Percentiles rank a stretch among this genome's conserved stretches.
Evolutionary conservation across 2,888 invertebrate species (phyloP).

Genomic region (Ypsolopha sequella): DNA sequence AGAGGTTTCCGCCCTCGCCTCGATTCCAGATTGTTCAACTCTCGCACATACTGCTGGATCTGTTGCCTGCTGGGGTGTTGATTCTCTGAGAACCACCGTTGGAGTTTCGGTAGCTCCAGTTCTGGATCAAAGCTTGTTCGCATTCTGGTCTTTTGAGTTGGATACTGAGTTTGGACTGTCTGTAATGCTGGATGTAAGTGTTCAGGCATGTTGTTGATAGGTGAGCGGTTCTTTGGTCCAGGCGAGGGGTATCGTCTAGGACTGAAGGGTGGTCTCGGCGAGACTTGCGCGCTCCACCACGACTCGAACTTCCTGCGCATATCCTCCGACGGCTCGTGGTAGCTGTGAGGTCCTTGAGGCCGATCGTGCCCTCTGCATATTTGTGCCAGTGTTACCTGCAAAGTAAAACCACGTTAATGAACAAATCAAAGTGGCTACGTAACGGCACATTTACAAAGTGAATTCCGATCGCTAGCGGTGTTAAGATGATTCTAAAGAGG

Average conservation of each 20-base stretch:
- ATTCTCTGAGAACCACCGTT: slow-evolving; percentile 97
- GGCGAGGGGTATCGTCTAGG: slow-evolving; percentile 61
- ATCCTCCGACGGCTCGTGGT: slow-evolving; percentile 85
- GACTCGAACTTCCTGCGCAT: slow-evolving; percentile 90
- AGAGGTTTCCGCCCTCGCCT: slow-evolving; percentile 92
- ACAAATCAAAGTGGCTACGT: background rate
- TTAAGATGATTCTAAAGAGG: slow-evolving; percentile 65
- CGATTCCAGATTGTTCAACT: slow-evolving; percentile 92
- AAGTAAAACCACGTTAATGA: slow-evolving; percentile 23
- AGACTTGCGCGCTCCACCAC: slow-evolving; percentile 87
- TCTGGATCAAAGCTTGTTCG: slow-evolving; percentile 98
- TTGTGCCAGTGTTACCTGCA: slow-evolving; percentile 83
- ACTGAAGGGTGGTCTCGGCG: slow-evolving; percentile 69
- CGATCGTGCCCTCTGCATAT: slow-evolving; percentile 84
- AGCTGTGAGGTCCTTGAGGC: slow-evolving; percentile 73
- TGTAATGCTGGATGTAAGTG: slow-evolving; percentile 81
- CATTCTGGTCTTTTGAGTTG: slow-evolving; percentile 93
- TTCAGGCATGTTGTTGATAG: slow-evolving; percentile 60
- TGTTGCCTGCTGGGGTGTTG: slow-evolving; percentile 97
- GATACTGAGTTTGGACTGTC: slow-evolving; percentile 81
- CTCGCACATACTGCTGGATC: slow-evolving; percentile 95
- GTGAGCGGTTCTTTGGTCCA: slow-evolving; percentile 65
- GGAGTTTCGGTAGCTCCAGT: slow-evolving; percentile 94
- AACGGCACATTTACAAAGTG: background rate
- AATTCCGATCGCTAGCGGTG: slow-evolving; percentile 17